Evolutionary conservation across 2,888 invertebrate species (phyloP).

Genomic region (Eupithecia inturbata): DNA sequence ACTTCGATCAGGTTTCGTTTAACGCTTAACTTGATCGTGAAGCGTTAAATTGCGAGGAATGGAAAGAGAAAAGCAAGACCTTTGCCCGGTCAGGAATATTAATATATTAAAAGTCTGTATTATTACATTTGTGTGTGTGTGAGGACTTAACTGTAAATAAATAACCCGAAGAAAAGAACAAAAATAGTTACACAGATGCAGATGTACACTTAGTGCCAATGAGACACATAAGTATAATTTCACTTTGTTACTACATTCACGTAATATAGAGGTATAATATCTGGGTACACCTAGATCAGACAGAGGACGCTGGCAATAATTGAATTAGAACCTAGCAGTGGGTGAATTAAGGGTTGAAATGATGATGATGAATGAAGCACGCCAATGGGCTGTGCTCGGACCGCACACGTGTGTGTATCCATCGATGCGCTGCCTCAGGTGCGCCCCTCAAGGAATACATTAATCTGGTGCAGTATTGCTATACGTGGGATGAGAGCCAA

Average conservation of each 20-base stretch:
- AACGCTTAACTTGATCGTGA: no score
- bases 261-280: no score
- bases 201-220: neutral
- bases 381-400: neutral
- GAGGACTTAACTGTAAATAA: no score
- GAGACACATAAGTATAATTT: neutral
- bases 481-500: conserved; percentile 24
- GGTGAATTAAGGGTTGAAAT: neutral
- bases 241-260: neutral
- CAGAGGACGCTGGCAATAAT: neutral
- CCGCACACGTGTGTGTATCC: conserved; percentile 13
- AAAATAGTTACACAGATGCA: neutral
- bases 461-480: conserved; percentile 18
- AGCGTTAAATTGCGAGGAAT: neutral
- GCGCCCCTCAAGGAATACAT: conserved; percentile 5
- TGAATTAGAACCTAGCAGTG: neutral
- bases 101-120: neutral
- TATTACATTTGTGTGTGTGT: no score
- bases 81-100: neutral
- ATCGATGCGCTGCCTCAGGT: conserved; percentile 20
- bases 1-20: no score
- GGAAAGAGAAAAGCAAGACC: neutral
- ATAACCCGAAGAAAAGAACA: neutral
- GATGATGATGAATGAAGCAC: neutral
- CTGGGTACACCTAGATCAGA: neutral